These are phyloP conservation scores for Plecotus auritus DNA, from an alignment of 2,113 vertebrate genomes.

Conservation along the genomic window DNA sequence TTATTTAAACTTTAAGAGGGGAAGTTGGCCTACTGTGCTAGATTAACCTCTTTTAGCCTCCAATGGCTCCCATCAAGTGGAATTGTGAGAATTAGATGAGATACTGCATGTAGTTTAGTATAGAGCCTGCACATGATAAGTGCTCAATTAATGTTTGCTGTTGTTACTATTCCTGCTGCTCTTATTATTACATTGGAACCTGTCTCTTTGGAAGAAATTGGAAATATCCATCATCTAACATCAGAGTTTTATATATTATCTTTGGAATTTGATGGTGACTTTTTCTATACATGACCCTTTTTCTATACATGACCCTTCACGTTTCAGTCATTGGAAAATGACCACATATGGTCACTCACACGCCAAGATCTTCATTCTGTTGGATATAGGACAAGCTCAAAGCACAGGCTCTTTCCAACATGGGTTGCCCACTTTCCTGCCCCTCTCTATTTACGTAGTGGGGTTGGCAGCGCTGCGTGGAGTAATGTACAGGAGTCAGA, in stretches of 20 bases:
- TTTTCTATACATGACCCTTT: not conserved
- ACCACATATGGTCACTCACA: not conserved
- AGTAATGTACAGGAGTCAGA: not conserved
- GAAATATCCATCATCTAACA: not conserved
- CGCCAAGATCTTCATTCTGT: not conserved
- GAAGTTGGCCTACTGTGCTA: not conserved
- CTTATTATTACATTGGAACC: not conserved
- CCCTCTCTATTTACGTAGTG: not conserved
- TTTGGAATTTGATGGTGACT: not conserved
- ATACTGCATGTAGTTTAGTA: not conserved
- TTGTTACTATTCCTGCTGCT: not conserved
- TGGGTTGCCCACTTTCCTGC: not conserved
- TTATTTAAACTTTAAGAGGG: not conserved
- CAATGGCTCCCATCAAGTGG: not conserved
- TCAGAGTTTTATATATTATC: not conserved
- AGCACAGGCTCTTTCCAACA: not conserved
- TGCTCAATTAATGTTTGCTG: not conserved
- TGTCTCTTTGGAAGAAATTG: not conserved
- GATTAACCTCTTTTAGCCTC: not conserved
- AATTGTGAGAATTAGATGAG: not conserved
- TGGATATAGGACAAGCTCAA: not conserved
- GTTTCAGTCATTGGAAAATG: not conserved
- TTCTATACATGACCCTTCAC: not conserved
- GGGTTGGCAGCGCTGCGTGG: fast-evolving
- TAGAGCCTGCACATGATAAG: not conserved